These are phyloP conservation scores for Parus major DNA, from an alignment of 2,113 vertebrate genomes.

Conservation along the genomic window DNA sequence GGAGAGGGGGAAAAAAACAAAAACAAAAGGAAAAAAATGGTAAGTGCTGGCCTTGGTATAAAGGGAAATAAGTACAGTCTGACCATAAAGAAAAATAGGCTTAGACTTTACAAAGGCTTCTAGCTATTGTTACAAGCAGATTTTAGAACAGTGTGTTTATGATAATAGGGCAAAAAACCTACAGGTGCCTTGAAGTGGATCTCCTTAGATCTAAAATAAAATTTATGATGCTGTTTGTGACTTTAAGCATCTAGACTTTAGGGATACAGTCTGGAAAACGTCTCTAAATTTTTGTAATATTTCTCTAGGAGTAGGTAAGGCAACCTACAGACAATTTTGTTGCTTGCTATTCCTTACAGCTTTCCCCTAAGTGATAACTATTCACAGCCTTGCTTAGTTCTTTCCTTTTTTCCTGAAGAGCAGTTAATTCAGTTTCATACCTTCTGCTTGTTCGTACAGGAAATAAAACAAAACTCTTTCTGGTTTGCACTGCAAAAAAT, in stretches of 20 bases:
- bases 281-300: background rate
- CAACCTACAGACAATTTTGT: background rate
- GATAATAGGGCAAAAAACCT: background rate
- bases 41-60: background rate
- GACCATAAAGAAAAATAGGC: background rate
- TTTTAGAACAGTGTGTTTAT: background rate
- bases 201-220: background rate
- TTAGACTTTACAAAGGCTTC: background rate
- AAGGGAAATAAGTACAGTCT: background rate
- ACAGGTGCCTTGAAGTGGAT: background rate
- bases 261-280: background rate
- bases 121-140: background rate
- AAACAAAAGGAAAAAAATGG: background rate
- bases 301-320: background rate
- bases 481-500: background rate
- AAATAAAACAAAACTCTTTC: background rate
- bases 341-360: background rate
- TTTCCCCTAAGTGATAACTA: background rate
- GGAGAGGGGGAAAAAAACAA: rapidly evolving
- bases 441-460: background rate
- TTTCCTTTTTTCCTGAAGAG: background rate
- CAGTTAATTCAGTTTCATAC: background rate
- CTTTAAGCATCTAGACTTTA: background rate
- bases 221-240: background rate
- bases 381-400: background rate